Evolutionary conservation across 2,888 invertebrate genomes (phyloP), one percentile per base, ranked within the genome.

Genomic region (Ceratothoa steindachneri): DNA sequence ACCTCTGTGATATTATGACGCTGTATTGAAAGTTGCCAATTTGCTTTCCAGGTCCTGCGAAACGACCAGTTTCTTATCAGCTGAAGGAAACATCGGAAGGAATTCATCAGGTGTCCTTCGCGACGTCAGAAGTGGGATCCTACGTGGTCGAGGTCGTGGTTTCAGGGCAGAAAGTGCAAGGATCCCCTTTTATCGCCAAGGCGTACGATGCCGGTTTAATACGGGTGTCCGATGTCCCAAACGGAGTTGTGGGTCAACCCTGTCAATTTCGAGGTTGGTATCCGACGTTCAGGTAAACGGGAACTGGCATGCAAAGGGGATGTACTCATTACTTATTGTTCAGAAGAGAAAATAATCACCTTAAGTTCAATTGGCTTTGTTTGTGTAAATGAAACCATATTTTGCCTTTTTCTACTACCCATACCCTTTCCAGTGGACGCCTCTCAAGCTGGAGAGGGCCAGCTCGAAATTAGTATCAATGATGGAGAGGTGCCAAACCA

Each of bases 401-500:
- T 15, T 15, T 19, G 22, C 15, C 5, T n/a, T 5, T 30, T 27
- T n/a, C n/a, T n/a, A n/a, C n/a, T n/a, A n/a, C n/a, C n/a, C n/a
- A n/a, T 41, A 9, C 5, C 41, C 41, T 15, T 87, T 87, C 81
- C 86, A 95, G 98, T 99, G 85, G 97, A 98, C 86, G 98, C 97
- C 67, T 95, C 94, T 83, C 93, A 95, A 83, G 98, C 98, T 69
- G 99, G 99, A 53, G 98, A 98, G 87, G 99, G 99, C 68, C 97
- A 98, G 86, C 88, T 99, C 83, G 98, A 99, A 88, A 99, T 99
- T 83, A 97, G 97, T 82, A 97, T 99, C 84, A 98, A 99, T 85
- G 96, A 97, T 86, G 98, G 98, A 81, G 95, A 97, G 87, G 95
- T 99, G 78, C 97, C 98, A 67, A 99, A 99, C 87, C 96, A 97